phyloP scores from a whole-genome alignment of 2,113 vertebrate genomes.

The Erythrolamprus reginae region DNA sequence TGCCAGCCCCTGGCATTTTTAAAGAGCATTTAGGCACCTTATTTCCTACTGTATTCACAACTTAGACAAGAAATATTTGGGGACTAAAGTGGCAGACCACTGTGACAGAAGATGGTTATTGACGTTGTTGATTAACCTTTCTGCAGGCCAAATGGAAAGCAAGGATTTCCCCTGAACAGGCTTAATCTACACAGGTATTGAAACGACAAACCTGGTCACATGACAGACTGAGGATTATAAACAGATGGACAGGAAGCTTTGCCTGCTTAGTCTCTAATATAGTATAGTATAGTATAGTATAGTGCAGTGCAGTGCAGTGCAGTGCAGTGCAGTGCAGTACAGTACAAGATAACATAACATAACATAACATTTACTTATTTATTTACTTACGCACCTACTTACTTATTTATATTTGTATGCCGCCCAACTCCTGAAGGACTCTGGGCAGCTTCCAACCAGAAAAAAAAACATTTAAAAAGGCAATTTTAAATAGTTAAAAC shows the following conservation, averaged over 20 bases:
- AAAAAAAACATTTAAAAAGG: too few species aligned
- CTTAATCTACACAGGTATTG: neutral
- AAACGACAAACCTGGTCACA: neutral
- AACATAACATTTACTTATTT: too few species aligned
- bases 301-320: too few species aligned
- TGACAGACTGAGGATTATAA: neutral
- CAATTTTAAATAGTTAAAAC: too few species aligned
- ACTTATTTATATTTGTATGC: too few species aligned
- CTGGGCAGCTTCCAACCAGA: too few species aligned
- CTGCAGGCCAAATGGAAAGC: neutral
- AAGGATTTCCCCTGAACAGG: neutral
- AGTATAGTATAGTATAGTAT: too few species aligned
- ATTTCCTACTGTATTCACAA: neutral
- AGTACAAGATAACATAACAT: too few species aligned
- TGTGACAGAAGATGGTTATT: conserved; percentile 12
- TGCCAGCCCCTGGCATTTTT: neutral
- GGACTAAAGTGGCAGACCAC: neutral
- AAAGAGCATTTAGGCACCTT: conserved; percentile 9
- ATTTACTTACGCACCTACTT: too few species aligned
- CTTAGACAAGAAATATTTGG: neutral
- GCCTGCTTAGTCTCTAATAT: neutral
- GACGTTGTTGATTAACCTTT: conserved; percentile 12
- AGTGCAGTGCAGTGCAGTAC: too few species aligned
- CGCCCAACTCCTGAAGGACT: too few species aligned
- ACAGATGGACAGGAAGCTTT: neutral